Percentiles rank a stretch among this genome's conserved stretches.
Conservation (phyloP, 2,888 invertebrate species). For the Laspeyria flexula region DNA sequence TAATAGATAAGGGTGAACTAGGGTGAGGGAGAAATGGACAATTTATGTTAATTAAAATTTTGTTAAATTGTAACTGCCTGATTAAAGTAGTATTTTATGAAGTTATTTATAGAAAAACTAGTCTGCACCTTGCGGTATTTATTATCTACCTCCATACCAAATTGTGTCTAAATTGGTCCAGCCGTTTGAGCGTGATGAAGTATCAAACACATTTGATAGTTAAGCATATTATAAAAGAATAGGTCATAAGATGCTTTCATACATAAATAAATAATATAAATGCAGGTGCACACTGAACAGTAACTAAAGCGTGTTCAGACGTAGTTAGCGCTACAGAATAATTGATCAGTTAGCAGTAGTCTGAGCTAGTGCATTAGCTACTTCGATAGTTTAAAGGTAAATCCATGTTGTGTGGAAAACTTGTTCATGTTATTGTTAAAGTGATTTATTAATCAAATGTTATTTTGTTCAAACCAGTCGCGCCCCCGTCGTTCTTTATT, state of each 20-base stretch:
- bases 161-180: too few relatives aligned
- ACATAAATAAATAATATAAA: not conserved
- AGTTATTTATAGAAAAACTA: constrained; percentile 2
- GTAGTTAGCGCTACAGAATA: constrained; percentile 2
- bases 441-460: too few relatives aligned
- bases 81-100: constrained; percentile 10
- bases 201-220: too few relatives aligned
- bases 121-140: too few relatives aligned
- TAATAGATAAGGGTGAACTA: constrained; percentile 33
- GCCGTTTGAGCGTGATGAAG: too few relatives aligned
- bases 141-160: too few relatives aligned
- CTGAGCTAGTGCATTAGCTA: not conserved
- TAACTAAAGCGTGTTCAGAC: not conserved
- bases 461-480: too few relatives aligned
- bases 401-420: not conserved
- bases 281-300: not conserved
- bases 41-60: constrained; percentile 44
- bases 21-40: constrained; percentile 7
- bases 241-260: too few relatives aligned
- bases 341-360: constrained; percentile 14
- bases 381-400: not conserved
- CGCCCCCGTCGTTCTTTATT: too few relatives aligned
- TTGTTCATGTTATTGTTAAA: not conserved
- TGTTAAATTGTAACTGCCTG: constrained; percentile 26
- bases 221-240: too few relatives aligned